Evolutionary conservation across 2,797 vertebrate species (phyloP).

Genomic region (Sebastes nivosus): DNA sequence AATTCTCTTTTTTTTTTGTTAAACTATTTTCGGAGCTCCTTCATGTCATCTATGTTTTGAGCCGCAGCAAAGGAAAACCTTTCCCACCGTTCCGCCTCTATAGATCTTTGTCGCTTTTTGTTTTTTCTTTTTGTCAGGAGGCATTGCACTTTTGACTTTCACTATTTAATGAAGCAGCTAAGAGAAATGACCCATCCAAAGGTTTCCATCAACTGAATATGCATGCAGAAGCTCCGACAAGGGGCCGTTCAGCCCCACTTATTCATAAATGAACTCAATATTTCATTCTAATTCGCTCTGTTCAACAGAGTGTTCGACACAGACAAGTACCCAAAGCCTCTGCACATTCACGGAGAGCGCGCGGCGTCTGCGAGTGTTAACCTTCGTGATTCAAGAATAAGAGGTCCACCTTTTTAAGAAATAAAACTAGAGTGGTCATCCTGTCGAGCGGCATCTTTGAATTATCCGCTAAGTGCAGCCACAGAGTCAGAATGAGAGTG

Average conservation of each 20-base stretch:
- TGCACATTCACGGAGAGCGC: conserved; percentile 39
- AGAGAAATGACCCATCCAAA: conserved; percentile 82
- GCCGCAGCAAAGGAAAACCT: conserved; percentile 32
- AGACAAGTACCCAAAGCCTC: conserved; percentile 59
- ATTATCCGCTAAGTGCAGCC: conserved; percentile 23
- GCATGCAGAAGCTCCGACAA: conserved; percentile 74
- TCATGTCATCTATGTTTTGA: conserved; percentile 31
- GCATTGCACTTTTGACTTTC: conserved; percentile 80
- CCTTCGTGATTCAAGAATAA: conserved; percentile 30
- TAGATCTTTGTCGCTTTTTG: conserved; percentile 46
- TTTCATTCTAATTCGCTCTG: conserved; percentile 79
- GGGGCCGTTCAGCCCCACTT: conserved; percentile 81
- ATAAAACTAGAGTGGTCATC: conserved; percentile 35
- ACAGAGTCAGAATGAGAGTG: background rate
- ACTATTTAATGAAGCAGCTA: conserved; percentile 83
- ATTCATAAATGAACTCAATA: conserved; percentile 83
- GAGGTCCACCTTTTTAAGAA: conserved; percentile 33
- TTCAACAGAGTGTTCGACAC: conserved; percentile 73
- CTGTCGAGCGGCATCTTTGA: conserved; percentile 3
- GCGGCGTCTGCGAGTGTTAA: conserved; percentile 59
- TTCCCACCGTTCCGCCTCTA: conserved; percentile 40
- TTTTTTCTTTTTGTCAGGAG: conserved; percentile 54
- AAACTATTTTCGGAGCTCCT: conserved; percentile 28
- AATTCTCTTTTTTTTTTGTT: background rate
- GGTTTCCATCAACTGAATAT: conserved; percentile 82